Evolutionary conservation across 64 coral and sea anemone genomes (phyloP).

Genomic region (Pocillopora verrucosa): DNA sequence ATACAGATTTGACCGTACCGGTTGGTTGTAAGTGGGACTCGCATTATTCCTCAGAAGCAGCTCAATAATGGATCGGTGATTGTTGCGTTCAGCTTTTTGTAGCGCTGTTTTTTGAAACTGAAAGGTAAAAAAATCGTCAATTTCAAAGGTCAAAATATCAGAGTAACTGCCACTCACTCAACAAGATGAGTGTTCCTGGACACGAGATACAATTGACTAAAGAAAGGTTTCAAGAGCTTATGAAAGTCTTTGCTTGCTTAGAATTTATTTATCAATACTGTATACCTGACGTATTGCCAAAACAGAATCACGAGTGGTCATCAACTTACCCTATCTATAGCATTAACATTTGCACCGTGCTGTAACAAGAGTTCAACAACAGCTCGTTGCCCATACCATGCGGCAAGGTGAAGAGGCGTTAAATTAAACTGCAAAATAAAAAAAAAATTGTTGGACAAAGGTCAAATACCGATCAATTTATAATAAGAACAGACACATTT

Average conservation of each 20-base stretch:
- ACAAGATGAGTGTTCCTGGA: no score
- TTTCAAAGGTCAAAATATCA: no score
- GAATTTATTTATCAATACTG: no score
- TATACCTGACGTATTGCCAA: no score
- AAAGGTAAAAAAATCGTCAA: neutral
- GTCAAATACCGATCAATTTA: no score
- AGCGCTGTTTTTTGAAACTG: neutral
- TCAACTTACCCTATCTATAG: neutral
- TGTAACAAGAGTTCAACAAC: conserved; percentile 3
- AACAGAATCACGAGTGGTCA: neutral
- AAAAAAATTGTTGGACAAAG: neutral
- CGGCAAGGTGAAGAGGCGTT: conserved; percentile 8
- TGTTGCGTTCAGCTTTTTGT: neutral
- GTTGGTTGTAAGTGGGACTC: neutral
- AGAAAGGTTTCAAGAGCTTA: no score
- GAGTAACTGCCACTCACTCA: no score
- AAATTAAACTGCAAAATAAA: neutral
- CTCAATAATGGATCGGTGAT: neutral
- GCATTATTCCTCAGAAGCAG: neutral
- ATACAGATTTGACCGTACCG: neutral
- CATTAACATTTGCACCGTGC: neutral
- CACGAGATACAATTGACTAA: no score
- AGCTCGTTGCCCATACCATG: conserved; percentile 7
- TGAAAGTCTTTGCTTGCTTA: no score
- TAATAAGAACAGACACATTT: no score